Evolutionary conservation across 1,140 invertebrate genomes (phyloP).

Genomic region (Eufriesea mexicana): DNA sequence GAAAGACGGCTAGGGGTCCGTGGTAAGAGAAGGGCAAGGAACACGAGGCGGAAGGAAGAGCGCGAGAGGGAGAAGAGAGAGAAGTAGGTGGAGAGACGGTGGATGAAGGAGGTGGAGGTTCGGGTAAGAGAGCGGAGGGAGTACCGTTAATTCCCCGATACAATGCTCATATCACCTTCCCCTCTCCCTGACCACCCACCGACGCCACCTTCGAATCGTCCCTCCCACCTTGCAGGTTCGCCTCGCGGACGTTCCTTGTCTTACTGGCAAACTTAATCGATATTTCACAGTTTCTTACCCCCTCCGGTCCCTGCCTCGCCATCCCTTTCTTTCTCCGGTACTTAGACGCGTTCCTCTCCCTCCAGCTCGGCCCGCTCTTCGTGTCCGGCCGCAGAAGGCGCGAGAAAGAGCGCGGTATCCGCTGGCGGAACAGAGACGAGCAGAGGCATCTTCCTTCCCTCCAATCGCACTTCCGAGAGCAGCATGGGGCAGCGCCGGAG

Average conservation of each 20-base stretch:
- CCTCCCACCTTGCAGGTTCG: constrained; percentile 67
- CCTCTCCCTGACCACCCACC: constrained; percentile 74
- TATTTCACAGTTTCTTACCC: constrained; percentile 84
- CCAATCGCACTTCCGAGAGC: constrained; percentile 76
- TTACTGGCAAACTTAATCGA: constrained; percentile 83
- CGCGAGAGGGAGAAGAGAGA: constrained; percentile 20
- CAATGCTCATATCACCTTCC: constrained; percentile 83
- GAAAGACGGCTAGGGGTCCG: constrained; percentile 56
- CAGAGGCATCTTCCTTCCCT: constrained; percentile 77
- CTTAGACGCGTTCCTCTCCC: constrained; percentile 68
- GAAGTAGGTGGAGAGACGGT: constrained; percentile 26
- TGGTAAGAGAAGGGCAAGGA: constrained; percentile 61
- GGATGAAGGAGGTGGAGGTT: constrained; percentile 45
- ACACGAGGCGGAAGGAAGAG: constrained; percentile 14
- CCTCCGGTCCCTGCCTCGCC: constrained; percentile 63
- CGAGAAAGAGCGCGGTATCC: constrained; percentile 46
- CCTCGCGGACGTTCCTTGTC: constrained; percentile 82
- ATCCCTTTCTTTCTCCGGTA: constrained; percentile 25
- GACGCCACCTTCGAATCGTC: constrained; percentile 55
- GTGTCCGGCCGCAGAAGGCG: constrained; percentile 79
- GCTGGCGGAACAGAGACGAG: constrained; percentile 43
- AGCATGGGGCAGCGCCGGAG: constrained; percentile 60
- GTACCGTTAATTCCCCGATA: constrained; percentile 83
- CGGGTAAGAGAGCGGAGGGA: constrained; percentile 61
- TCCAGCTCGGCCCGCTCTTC: constrained; percentile 70